Evolutionary conservation across 2,113 vertebrate genomes (phyloP), one percentile per base, ranked within the genome.

Genomic region (Engystomops pustulosus): DNA sequence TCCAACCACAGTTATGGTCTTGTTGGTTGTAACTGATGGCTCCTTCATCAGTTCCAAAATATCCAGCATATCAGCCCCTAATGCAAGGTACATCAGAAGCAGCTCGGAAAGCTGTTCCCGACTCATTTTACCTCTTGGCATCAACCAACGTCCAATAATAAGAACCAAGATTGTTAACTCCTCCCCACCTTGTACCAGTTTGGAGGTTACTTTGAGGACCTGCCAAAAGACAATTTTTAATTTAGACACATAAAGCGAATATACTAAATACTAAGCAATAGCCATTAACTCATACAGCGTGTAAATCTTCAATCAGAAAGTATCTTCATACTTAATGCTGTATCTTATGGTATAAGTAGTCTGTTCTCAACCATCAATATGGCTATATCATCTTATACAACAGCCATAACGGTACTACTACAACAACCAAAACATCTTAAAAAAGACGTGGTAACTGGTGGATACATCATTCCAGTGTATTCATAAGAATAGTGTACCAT

Each of bases 61-160:
- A 86, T 94, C 94, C 86, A 94, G 83, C 86, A 94, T 93, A 81
- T 94, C 93, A 0, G 93, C 93, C 0, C 93, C 93, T 55, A 94
- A 88, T 12, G 91, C 93, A n/a, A 94, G 88, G 0, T 95, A 91
- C 44, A 92, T 90, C 92, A 93, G 90, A 38, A 94, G 93, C 36
- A 95, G 92, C 87, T 94, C 91, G 38, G 93, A 92, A 30, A 95
- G 92, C 86, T 94, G 92, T 71, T 92, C 93, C 0, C 92, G 90
- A 27, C 90, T 93, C 93, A 94, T 93, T 84, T 93, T 88, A 0
- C 93, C 93, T 75, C 92, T 94, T 25, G 93, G 93, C 93, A 94
- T 93, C 6, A 95, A 85, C 94, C 92, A 95, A n/a, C 93, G 90
- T 30, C 92, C 94, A 69, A 94, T 72, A 58, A 95, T 92, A 79